Conservation (phyloP, 2,888 invertebrate genomes). For the Agapostemon virescens region DNA sequence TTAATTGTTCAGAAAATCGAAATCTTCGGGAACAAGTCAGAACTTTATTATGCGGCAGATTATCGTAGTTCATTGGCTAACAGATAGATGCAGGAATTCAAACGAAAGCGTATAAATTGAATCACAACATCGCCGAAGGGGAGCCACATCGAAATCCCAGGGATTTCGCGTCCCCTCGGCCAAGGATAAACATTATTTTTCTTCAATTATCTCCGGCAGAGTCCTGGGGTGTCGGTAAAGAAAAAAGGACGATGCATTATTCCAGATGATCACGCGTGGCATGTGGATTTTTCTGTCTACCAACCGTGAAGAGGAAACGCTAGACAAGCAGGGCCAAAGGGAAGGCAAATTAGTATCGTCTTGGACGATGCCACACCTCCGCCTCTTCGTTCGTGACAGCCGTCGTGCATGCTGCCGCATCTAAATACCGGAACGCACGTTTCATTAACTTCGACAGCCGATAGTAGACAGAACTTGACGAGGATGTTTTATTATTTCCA, state of each 20-base stretch:
- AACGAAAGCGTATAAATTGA: constrained; percentile 23
- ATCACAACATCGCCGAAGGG: constrained; percentile 12
- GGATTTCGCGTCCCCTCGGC: constrained; percentile 24
- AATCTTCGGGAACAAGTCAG: background rate
- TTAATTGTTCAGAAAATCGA: background rate
- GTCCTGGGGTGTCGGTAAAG: background rate
- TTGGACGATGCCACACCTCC: constrained; percentile 61
- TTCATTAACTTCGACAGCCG: constrained; percentile 75
- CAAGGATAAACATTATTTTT: constrained; percentile 35
- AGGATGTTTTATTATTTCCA: constrained; percentile 31
- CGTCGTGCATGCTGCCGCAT: constrained; percentile 70
- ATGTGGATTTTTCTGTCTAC: constrained; percentile 28
- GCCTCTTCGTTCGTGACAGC: constrained; percentile 51
- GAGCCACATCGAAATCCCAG: background rate
- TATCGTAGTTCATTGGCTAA: background rate
- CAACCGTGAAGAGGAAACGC: constrained; percentile 64
- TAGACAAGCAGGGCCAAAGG: constrained; percentile 38
- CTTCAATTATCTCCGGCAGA: constrained; percentile 35
- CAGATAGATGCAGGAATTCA: background rate
- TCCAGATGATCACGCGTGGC: background rate
- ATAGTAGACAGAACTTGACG: constrained; percentile 56
- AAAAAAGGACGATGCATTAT: constrained; percentile 6
- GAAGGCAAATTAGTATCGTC: constrained; percentile 61
- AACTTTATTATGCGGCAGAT: background rate
- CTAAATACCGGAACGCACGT: constrained; percentile 79